These are phyloP conservation scores for Habropoda laboriosa DNA, from an alignment of 1,140 invertebrate genomes.

Conservation along the genomic window DNA sequence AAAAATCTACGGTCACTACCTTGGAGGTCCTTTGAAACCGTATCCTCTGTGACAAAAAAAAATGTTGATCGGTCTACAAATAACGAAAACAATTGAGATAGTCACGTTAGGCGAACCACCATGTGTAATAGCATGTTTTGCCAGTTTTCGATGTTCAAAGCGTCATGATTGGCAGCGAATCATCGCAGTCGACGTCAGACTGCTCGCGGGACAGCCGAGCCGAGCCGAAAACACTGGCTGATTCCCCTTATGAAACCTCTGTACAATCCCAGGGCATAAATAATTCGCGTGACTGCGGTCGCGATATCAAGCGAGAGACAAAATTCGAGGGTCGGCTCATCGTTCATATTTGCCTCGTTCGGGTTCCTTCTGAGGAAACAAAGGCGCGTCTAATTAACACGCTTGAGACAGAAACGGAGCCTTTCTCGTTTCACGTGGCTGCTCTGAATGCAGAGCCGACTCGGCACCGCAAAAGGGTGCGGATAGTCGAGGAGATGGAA, in stretches of 20 bases:
- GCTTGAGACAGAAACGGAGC: constrained; percentile 65
- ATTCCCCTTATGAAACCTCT: constrained; percentile 27
- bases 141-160: background rate
- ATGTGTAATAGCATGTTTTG: background rate
- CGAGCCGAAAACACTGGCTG: background rate
- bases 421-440: constrained; percentile 54
- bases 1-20: too few species aligned
- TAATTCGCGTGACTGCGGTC: constrained; percentile 27
- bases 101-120: too few species aligned
- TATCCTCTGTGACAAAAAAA: too few species aligned
- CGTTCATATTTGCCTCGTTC: constrained; percentile 70
- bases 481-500: constrained; percentile 32
- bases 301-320: constrained; percentile 28
- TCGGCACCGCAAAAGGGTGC: constrained; percentile 39
- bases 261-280: constrained; percentile 31
- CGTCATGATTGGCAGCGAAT: background rate
- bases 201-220: too few species aligned
- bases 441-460: constrained; percentile 37
- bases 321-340: constrained; percentile 47
- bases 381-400: constrained; percentile 76
- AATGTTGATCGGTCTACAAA: too few species aligned
- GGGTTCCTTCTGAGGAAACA: constrained; percentile 66
- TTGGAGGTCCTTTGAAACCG: too few species aligned
- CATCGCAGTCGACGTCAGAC: background rate
- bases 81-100: too few species aligned